phyloP scores from a whole-genome alignment of 2,113 vertebrate genomes.

The Xenopus tropicalis region DNA sequence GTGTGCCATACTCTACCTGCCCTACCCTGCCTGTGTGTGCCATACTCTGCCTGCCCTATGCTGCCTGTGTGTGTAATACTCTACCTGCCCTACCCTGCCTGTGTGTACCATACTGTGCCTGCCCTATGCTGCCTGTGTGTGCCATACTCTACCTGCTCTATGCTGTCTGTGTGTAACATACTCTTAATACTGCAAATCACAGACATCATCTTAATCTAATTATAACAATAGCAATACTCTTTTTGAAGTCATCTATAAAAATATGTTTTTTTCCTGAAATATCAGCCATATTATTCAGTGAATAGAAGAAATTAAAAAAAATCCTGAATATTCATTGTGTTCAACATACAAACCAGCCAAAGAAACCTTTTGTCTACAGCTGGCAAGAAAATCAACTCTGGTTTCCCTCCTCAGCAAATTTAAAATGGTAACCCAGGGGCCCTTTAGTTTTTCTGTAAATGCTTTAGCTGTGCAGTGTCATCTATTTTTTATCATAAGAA shows the following conservation, averaged over 20 bases:
- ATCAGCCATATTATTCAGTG: too few species aligned
- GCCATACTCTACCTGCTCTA: too few species aligned
- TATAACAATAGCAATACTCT: conserved; percentile 50
- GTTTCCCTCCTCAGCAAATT: conserved; percentile 40
- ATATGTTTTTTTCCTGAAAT: too few species aligned
- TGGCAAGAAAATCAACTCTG: conserved; percentile 15
- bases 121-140: too few species aligned
- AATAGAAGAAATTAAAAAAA: too few species aligned
- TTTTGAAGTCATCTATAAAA: conserved; percentile 46
- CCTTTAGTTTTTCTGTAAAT: conserved; percentile 11
- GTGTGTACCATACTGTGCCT: too few species aligned
- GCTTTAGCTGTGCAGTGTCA: conserved; percentile 14
- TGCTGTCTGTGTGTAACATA: too few species aligned
- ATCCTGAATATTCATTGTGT: conserved; percentile 34
- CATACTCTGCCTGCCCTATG: too few species aligned
- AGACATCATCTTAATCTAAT: not conserved
- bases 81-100: too few species aligned
- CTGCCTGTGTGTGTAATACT: too few species aligned
- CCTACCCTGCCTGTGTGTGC: too few species aligned
- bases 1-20: too few species aligned
- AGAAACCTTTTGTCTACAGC: conserved; percentile 31
- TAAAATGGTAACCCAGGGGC: conserved; percentile 23
- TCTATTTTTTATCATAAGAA: not conserved
- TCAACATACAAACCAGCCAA: not conserved
- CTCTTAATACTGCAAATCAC: conserved; percentile 16